Base-by-base conservation (phyloP, 2,888 invertebrate species). In the Baronia brevicornis region DNA sequence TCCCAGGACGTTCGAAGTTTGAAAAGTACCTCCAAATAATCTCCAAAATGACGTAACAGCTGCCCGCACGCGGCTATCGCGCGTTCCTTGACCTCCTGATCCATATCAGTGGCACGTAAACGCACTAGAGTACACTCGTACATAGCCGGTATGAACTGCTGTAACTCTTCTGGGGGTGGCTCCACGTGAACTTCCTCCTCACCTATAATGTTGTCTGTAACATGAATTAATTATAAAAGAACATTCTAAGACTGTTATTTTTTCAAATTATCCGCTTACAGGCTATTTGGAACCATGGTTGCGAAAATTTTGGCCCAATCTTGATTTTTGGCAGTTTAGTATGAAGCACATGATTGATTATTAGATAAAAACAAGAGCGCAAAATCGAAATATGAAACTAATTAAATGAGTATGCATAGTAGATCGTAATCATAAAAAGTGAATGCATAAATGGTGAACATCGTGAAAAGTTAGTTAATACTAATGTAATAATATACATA, bases 41-140 rank as follows among this genome's bases (percentile, higher is more conserved):
- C 96, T 0, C 97, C 97, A 48, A 98, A 90, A 68, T 95, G 95
- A 39, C 95, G 93, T 27, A 98, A 89, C 28, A 98, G 91, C 71
- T 97, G 96, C 6, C 97, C 97, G 92, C 96, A 95, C 54, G 98
- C 96, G 1, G 96, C 93, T 43, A 99, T 98, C 5, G 99, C 97
- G 11, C 97, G 89, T 65, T 99, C 99, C 72, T 99, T 98, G 0
- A 99, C 98, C 79, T 99, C 99, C 69, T 99, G 98, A 82, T 99
- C 99, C 60, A 98, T 97, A 66, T 99, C 98, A 0, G 97, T 94
- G 15, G 98, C 95, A 54, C 92, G 92, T 19, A 99, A 86, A 36
- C 97, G 89, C 38, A 91, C 88, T 48, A 97, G 75, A 0, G 96
- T 95, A 54, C 94, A 94, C 37, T 89, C 86, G 72, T 97, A 98